Conservation (phyloP, 2,888 invertebrate species). For the Steinernema hermaphroditum region DNA sequence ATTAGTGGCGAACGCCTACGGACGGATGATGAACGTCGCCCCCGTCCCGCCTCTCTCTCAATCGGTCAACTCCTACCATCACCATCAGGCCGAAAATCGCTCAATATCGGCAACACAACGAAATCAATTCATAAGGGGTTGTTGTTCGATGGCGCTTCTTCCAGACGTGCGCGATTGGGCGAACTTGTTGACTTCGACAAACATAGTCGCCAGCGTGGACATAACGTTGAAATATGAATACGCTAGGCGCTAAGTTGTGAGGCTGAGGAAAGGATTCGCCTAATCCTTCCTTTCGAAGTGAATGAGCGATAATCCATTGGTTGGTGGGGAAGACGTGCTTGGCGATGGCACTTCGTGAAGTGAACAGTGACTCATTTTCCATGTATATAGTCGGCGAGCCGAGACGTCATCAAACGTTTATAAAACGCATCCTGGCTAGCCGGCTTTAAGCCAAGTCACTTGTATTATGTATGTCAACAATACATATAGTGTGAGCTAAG, state of each 20-base stretch:
- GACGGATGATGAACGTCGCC: no score
- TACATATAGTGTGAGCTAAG: no score
- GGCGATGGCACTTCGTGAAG: no score
- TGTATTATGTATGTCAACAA: no score
- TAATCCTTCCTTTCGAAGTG: slow-evolving; percentile 12
- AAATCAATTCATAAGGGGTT: slow-evolving; percentile 27
- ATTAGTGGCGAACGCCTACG: no score
- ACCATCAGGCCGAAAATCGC: background rate
- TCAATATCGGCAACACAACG: background rate
- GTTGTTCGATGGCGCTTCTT: slow-evolving; percentile 23
- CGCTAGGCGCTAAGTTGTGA: background rate
- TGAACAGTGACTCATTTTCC: no score
- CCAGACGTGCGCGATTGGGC: slow-evolving; percentile 8
- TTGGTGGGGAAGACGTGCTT: background rate
- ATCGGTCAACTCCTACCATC: background rate
- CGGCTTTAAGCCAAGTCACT: no score
- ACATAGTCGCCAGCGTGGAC: background rate
- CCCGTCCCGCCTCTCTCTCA: no score
- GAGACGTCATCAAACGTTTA: no score
- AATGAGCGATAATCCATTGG: slow-evolving; percentile 4
- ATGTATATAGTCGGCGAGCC: no score
- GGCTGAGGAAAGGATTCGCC: background rate
- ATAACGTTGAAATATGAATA: background rate
- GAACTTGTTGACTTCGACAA: background rate
- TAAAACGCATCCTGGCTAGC: no score